Conservation (phyloP, 2,888 invertebrate genomes). For the Dorcus hopei region DNA sequence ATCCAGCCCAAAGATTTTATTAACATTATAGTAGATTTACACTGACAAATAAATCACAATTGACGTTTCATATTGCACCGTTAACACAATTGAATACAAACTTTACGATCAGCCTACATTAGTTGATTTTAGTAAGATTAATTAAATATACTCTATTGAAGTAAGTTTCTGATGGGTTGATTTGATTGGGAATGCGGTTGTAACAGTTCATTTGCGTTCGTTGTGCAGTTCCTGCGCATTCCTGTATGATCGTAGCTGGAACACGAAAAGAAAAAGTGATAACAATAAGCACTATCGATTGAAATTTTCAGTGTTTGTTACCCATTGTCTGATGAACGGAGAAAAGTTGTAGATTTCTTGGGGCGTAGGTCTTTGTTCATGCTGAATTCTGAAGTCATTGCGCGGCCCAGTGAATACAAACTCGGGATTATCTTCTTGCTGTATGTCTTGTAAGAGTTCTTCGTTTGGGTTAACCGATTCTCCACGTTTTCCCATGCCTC, state of each 20-base stretch:
- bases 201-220: slow-evolving; percentile 25
- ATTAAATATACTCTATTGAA: slow-evolving; percentile 6
- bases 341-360: slow-evolving; percentile 40
- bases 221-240: slow-evolving; percentile 34
- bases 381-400: slow-evolving; percentile 22
- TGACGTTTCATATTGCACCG: slow-evolving; percentile 28
- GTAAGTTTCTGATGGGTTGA: background rate
- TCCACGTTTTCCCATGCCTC: slow-evolving; percentile 68
- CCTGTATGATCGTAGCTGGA: slow-evolving; percentile 42
- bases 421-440: slow-evolving; percentile 32
- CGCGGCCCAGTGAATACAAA: slow-evolving; percentile 36
- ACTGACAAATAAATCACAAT: slow-evolving; percentile 32
- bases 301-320: slow-evolving; percentile 26
- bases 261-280: slow-evolving; percentile 17
- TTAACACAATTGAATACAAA: slow-evolving; percentile 23
- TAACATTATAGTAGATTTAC: slow-evolving; percentile 17
- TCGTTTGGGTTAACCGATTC: slow-evolving; percentile 35
- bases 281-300: background rate
- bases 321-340: slow-evolving; percentile 49
- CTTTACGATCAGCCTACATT: slow-evolving; percentile 28
- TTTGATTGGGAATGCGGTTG: slow-evolving; percentile 4
- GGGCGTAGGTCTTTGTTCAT: slow-evolving; percentile 25
- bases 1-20: slow-evolving; percentile 29
- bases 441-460: slow-evolving; percentile 40
- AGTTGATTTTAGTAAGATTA: slow-evolving; percentile 17